Percentiles rank a stretch among this genome's conserved stretches.
Conservation (phyloP, 1,140 invertebrate species). For the Drosophila arizonae region DNA sequence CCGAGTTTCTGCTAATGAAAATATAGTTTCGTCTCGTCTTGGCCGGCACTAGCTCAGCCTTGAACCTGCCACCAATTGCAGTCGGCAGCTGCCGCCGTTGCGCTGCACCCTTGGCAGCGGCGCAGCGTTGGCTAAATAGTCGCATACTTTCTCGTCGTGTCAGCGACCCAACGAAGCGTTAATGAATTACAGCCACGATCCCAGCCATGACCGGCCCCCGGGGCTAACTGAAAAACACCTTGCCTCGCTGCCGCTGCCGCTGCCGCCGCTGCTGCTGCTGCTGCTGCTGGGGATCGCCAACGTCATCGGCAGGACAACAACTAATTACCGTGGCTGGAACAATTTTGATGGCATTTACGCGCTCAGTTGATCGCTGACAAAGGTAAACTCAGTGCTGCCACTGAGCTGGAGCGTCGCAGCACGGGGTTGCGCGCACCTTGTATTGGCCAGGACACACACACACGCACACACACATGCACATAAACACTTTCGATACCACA, state of each 20-base stretch:
- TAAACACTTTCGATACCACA: conserved; percentile 30
- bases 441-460: conserved; percentile 19
- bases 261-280: conserved; percentile 18
- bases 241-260: conserved; percentile 34
- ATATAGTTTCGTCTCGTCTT: background rate
- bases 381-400: conserved; percentile 36
- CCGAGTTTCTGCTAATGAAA: background rate
- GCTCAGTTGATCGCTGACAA: conserved; percentile 73
- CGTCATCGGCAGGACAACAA: conserved; percentile 68
- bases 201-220: conserved; percentile 25
- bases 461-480: conserved; percentile 15
- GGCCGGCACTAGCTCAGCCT: conserved; percentile 13
- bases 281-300: conserved; percentile 14
- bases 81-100: conserved; percentile 50
- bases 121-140: conserved; percentile 46
- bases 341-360: conserved; percentile 81
- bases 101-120: conserved; percentile 30
- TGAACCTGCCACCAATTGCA: conserved; percentile 50
- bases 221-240: conserved; percentile 63
- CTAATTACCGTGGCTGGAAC: conserved; percentile 79
- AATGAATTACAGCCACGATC: conserved; percentile 77
- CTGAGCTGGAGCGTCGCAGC: background rate
- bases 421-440: conserved; percentile 53
- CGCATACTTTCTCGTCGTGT: conserved; percentile 73
- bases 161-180: conserved; percentile 70